Evolutionary conservation across 2,888 invertebrate genomes (phyloP).

Genomic region (Mythimna loreyi): DNA sequence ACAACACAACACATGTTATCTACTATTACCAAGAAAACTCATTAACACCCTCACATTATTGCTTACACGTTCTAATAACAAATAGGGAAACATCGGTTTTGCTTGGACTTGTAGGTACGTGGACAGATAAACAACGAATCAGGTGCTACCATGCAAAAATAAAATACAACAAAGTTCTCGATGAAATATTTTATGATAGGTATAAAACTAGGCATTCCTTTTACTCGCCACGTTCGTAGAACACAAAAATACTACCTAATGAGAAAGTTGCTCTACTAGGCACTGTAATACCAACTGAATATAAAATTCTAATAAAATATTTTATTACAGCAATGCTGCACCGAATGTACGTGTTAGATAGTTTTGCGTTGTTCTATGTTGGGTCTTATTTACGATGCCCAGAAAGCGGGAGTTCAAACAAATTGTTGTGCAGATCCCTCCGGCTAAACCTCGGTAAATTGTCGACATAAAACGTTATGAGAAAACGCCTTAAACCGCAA

Average conservation of each 20-base stretch:
- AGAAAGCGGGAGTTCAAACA: constrained; percentile 76
- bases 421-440: constrained; percentile 78
- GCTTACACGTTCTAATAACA: constrained; percentile 16
- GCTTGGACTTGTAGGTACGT: constrained; percentile 1
- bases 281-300: constrained; percentile 58
- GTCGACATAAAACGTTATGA: constrained; percentile 85
- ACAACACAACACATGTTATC: constrained; percentile 46
- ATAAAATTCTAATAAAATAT: constrained; percentile 69
- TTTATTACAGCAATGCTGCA: constrained; percentile 67
- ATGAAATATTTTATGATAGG: constrained; percentile 53
- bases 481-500: constrained; percentile 79
- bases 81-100: constrained; percentile 11
- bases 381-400: constrained; percentile 73
- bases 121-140: constrained; percentile 5
- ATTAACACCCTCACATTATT: constrained; percentile 32
- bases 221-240: constrained; percentile 27
- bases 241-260: constrained; percentile 58
- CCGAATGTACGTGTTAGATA: constrained; percentile 63
- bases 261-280: constrained; percentile 59
- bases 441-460: constrained; percentile 81
- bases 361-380: constrained; percentile 68
- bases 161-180: constrained; percentile 26
- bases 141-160: constrained; percentile 33
- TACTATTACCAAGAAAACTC: constrained; percentile 40
- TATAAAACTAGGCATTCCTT: constrained; percentile 49